Evolutionary conservation across 1,140 invertebrate species (phyloP).

Genomic region (Limonius californicus): DNA sequence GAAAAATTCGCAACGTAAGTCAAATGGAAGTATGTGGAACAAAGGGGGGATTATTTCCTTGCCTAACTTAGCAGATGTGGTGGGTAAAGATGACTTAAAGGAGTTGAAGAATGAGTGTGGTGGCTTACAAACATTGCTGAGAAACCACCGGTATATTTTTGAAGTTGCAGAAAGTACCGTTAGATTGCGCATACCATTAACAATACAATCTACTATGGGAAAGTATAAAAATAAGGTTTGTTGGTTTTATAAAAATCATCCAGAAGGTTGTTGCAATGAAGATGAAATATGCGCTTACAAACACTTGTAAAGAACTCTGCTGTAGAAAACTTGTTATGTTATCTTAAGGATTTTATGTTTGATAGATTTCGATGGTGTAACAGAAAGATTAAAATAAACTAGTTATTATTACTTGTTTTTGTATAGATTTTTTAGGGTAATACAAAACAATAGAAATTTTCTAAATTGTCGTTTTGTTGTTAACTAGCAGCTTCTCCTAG

Average conservation of each 20-base stretch:
- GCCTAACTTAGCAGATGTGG: constrained; percentile 55
- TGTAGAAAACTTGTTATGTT: too few relatives aligned
- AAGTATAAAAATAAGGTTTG: constrained; percentile 68
- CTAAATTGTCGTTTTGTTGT: too few relatives aligned
- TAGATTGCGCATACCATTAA: constrained; percentile 62
- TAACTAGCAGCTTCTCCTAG: too few relatives aligned
- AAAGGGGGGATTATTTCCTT: constrained; percentile 60
- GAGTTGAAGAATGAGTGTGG: constrained; percentile 86
- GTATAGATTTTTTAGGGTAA: too few relatives aligned
- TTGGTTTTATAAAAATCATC: constrained; percentile 86
- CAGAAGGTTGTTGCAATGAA: constrained; percentile 76
- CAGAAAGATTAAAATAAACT: too few relatives aligned
- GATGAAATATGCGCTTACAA: constrained; percentile 67
- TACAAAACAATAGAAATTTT: too few relatives aligned
- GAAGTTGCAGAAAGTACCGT: constrained; percentile 66
- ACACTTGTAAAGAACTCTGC: too few relatives aligned
- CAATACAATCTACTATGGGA: constrained; percentile 41
- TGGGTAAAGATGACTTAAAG: constrained; percentile 60
- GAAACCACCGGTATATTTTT: constrained; percentile 87
- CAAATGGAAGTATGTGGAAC: constrained; percentile 56
- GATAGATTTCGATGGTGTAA: too few relatives aligned
- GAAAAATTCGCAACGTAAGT: constrained; percentile 33
- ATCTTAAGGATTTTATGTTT: too few relatives aligned
- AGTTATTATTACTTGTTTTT: too few relatives aligned
- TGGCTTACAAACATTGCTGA: constrained; percentile 86